Conservation (phyloP, 2,888 invertebrate genomes). For the Eumacrocentrus americanus region DNA sequence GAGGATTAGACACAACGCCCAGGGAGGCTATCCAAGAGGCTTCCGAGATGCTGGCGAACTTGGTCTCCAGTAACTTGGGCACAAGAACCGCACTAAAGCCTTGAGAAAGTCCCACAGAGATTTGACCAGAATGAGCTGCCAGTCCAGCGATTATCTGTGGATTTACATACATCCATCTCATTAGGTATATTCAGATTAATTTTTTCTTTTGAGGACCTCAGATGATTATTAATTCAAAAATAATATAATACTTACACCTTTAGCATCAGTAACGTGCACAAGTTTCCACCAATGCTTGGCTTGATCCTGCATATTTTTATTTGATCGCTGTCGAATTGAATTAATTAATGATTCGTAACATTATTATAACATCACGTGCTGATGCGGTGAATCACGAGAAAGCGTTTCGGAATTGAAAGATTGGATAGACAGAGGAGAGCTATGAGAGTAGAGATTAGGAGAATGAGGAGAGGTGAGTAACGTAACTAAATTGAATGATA, state of each 20-base stretch:
- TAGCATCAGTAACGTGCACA: constrained; percentile 45
- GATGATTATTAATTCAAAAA: neutral
- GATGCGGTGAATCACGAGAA: neutral
- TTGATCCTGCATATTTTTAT: constrained; percentile 44
- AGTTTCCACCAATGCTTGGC: constrained; percentile 55
- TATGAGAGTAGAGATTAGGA: neutral
- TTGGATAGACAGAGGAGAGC: neutral
- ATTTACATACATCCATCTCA: too few relatives aligned
- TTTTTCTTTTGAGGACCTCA: neutral
- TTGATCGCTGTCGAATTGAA: neutral
- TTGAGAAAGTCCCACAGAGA: constrained; percentile 77
- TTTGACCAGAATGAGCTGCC: constrained; percentile 76
- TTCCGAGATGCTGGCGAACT: constrained; percentile 67
- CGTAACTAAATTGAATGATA: neutral
- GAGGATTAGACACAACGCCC: constrained; percentile 75
- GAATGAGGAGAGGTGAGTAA: neutral
- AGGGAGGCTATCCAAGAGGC: constrained; percentile 77
- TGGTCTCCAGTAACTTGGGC: constrained; percentile 70
- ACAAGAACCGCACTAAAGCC: constrained; percentile 78
- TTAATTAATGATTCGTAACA: neutral
- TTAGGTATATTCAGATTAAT: constrained; percentile 2
- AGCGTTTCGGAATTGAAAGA: neutral
- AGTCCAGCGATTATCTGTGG: constrained; percentile 73
- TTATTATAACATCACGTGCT: neutral
- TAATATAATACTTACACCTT: constrained; percentile 48